Evolutionary conservation across 2,797 vertebrate species (phyloP).

Genomic region (Arremon brunneinucha): DNA sequence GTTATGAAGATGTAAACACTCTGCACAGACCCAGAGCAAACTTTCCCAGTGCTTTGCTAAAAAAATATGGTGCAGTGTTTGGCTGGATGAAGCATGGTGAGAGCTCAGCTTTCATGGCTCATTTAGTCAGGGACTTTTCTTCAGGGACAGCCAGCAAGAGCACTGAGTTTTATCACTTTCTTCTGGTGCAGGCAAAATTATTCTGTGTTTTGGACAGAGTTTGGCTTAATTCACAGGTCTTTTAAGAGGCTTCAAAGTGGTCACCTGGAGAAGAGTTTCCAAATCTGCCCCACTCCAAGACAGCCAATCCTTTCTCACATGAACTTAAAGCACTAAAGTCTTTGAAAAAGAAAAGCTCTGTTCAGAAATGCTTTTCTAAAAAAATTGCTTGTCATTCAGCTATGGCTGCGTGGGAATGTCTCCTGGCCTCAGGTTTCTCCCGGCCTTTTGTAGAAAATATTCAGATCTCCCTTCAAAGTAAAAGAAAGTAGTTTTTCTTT

Average conservation of each 20-base stretch:
- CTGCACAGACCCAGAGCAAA: neutral
- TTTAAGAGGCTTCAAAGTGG: neutral
- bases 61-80: constrained; percentile 1
- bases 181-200: neutral
- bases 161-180: neutral
- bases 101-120: constrained; percentile 17
- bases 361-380: neutral
- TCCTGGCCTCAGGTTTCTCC: neutral
- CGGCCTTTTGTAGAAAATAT: neutral
- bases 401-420: neutral
- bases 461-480: neutral
- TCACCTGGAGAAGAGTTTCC: constrained; percentile 6
- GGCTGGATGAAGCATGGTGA: neutral
- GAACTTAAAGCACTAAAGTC: neutral
- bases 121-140: constrained; percentile 32
- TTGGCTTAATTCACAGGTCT: neutral
- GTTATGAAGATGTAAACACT: constrained; percentile 29
- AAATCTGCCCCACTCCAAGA: neutral
- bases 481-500: neutral
- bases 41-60: neutral
- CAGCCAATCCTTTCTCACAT: neutral
- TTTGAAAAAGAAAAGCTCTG: neutral
- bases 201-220: neutral
- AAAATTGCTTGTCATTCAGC: neutral
- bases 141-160: constrained; percentile 15